Base-by-base conservation (phyloP, 2,797 vertebrate genomes). In the Vespertilio murinus region DNA sequence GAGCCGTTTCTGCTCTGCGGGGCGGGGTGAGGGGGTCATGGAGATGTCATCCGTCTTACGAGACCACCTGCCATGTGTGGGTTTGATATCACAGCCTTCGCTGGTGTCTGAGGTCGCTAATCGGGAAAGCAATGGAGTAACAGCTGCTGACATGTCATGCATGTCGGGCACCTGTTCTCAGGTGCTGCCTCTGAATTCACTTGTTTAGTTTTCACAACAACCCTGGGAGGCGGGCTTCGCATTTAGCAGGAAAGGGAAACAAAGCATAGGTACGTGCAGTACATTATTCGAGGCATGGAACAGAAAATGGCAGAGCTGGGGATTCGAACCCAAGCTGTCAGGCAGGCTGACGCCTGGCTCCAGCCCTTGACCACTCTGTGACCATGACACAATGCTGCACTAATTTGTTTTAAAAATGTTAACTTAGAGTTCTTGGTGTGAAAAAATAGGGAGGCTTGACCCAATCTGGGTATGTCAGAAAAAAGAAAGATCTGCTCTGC, bases 271-370 rank as follows among this genome's bases (percentile, higher is more conserved):
- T 84, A 67, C 78, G 28, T 79, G 64, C 64, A 78, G 1, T 78
- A 23, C n/a, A 93, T 73, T 85, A 45, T 47, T 93, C 54, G 73
- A 45, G 25, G 78, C 23, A 0, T 25, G 17, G 23, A 77, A 11
- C 71, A 70, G 64, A 90, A 86, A 79, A 79, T 14, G 30, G 35
- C 81, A 91, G 67, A 89, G 73, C 17, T 77, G 64, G 84, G 30
- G 30, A 64, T 78, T 92, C 6, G 28, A 23, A 84, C 45, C 61
- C 61, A 91, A n/a, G 38, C 61, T 71, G 28, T 33, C 17, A n/a
- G 49, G 64, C 18, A 61, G 17, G 17, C 18, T 14, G 42, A 30
- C 25, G 38, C 49, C 78, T 45, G 35, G 23, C 30, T 49, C 49
- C 30, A 54, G 25, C 20, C 71, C n/a, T 71, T 54, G 49, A 67